Percentiles rank a stretch among this genome's conserved stretches.
Conservation (phyloP, 2,113 vertebrate genomes). For the Corythoichthys haematopterus region DNA sequence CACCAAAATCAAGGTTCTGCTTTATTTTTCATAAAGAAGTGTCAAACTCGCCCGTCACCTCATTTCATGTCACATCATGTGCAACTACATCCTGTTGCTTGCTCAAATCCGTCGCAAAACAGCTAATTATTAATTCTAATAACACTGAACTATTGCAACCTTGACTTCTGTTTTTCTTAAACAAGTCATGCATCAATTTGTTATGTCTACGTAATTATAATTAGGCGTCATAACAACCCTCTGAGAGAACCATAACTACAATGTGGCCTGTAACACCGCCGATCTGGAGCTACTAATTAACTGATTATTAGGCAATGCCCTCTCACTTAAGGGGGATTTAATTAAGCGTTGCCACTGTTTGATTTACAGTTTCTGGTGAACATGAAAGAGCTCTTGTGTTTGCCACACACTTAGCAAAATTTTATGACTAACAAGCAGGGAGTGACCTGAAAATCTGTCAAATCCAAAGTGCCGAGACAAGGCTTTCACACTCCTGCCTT, state of each 20-base stretch:
- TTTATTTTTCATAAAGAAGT: too few relatives aligned
- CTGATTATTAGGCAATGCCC: not conserved
- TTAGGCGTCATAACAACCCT: not conserved
- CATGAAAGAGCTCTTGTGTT: not conserved
- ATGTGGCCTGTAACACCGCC: not conserved
- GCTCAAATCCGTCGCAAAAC: not conserved
- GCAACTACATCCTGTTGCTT: not conserved
- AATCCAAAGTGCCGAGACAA: slow-evolving; percentile 23
- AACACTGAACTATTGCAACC: not conserved
- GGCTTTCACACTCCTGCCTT: slow-evolving; percentile 33
- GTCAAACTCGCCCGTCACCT: not conserved
- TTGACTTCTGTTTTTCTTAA: not conserved
- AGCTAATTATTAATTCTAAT: not conserved
- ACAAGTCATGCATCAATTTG: not conserved
- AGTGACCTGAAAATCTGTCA: slow-evolving; percentile 38
- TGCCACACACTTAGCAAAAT: slow-evolving; percentile 9
- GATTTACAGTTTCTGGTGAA: not conserved
- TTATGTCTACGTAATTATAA: not conserved
- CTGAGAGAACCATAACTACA: not conserved
- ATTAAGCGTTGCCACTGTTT: not conserved
- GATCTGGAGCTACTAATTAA: not conserved
- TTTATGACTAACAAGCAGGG: slow-evolving; percentile 16
- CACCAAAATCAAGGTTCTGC: too few relatives aligned
- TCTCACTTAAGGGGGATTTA: not conserved
- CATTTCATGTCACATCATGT: not conserved